Base-by-base conservation (phyloP, 1,140 invertebrate species). In the Scaptomyza pallida region DNA sequence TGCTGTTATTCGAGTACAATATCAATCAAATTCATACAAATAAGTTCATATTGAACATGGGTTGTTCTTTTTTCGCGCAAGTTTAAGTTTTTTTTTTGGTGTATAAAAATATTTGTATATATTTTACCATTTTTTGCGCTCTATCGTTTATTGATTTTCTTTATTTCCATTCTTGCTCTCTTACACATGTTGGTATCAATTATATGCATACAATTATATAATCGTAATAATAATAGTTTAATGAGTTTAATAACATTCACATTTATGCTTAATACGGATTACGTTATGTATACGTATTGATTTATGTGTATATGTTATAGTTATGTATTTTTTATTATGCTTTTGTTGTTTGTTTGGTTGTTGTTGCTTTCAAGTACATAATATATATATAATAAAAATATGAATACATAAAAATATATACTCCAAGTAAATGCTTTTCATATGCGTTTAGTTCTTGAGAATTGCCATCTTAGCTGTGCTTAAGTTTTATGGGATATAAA, bases 41-140 rank as follows among this genome's bases (percentile, higher is more conserved):
- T 70, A 15, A 37, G 43, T 55, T 55, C 41, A 26, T 47, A 44
- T 64, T 30, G 33, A 64, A 64, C 55, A 40, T 37, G 5, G 10
- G n/a, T n/a, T 37, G 52, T 54, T 45, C 75, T 26, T 26, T 26
- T 21, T 21, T 21, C 2, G 2, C 4, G 21, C 51, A 65, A 61
- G 50, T 48, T 72, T 67, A 60, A 52, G 41, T 62, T 67, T 41
- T 44, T 35, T 50, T 57, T 68, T 72, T 79, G 64, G 71, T 78
- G 78, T 88, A 88, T 89, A 88, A 88, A 88, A 88, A 88, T 88
- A 88, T 78, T 78, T 88, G 60, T 81, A 76, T 75, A 81, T 88
- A 81, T 81, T 88, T 85, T 80, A 67, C 63, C 64, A 85, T 72
- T 75, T n/a, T 78, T 76, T 23, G 60, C 50, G 16, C 44, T 48